A percentile compares a stretch with the other conserved stretches of the same genome.
Evolutionary conservation across 2,113 vertebrate genomes (phyloP).

Genomic region (Fulmarus glacialis): DNA sequence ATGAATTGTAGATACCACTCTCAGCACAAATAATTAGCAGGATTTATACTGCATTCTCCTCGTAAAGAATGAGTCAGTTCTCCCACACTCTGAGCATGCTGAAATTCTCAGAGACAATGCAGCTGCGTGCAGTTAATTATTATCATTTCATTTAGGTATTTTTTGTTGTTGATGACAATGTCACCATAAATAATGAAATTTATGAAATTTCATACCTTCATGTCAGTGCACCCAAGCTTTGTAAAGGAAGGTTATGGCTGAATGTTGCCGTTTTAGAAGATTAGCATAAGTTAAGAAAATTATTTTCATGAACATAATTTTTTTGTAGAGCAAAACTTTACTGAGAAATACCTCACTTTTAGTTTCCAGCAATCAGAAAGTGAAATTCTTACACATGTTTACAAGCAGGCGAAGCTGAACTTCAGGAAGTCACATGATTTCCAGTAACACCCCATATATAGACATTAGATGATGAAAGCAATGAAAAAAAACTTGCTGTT

Average conservation of each 20-base stretch:
- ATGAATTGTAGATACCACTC: background rate
- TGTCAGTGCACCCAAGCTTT: background rate
- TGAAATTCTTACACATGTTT: background rate
- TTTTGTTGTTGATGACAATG: background rate
- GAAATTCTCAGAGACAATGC: constrained; percentile 1
- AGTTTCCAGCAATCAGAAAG: background rate
- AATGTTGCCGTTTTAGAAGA: background rate
- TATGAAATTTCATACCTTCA: background rate
- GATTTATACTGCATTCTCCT: background rate
- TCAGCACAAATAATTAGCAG: constrained; percentile 9
- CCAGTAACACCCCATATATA: background rate
- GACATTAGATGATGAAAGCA: background rate
- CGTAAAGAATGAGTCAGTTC: background rate
- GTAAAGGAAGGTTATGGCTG: background rate
- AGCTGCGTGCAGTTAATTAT: background rate
- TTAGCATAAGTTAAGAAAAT: background rate
- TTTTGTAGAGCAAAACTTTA: background rate
- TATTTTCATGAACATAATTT: background rate
- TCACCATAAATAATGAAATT: background rate
- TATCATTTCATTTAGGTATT: background rate
- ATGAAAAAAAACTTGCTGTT: background rate
- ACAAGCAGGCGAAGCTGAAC: background rate
- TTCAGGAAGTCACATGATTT: constrained; percentile 30
- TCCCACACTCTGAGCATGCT: background rate
- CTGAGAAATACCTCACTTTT: background rate